phyloP scores from a whole-genome alignment of 2,113 vertebrate species.

The human region DNA sequence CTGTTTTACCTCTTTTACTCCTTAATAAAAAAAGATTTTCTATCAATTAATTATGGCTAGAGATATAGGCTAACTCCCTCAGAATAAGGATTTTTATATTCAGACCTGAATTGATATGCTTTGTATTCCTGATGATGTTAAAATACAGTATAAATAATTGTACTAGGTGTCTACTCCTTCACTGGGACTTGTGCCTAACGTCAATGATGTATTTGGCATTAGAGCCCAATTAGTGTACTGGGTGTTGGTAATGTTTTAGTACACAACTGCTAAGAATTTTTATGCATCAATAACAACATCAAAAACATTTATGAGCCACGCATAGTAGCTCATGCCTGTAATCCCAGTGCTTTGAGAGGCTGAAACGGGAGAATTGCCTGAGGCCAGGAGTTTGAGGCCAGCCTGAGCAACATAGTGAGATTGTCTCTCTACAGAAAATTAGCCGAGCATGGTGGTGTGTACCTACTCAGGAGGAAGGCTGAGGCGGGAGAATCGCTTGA shows the following conservation, averaged over 20 bases:
- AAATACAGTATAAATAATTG: neutral
- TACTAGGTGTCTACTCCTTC: neutral
- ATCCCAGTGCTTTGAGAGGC: too few species aligned
- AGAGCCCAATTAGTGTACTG: neutral
- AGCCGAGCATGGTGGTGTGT: too few species aligned
- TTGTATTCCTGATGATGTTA: neutral
- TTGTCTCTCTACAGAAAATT: too few species aligned
- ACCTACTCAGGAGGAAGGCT: too few species aligned
- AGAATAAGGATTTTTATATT: conserved; percentile 3
- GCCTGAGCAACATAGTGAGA: too few species aligned
- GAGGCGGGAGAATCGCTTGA: too few species aligned
- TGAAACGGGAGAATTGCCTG: too few species aligned
- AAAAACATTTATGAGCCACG: neutral
- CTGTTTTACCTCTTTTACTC: neutral
- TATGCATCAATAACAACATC: neutral
- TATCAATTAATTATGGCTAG: neutral
- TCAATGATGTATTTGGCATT: neutral
- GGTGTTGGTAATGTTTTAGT: neutral
- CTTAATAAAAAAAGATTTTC: neutral
- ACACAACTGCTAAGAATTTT: neutral
- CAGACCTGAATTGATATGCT: neutral
- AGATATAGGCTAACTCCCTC: neutral
- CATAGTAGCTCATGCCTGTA: too few species aligned
- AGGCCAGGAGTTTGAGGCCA: too few species aligned
- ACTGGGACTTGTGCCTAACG: neutral